Conservation (phyloP, 2,797 vertebrate genomes). For the Pristis pectinata region DNA sequence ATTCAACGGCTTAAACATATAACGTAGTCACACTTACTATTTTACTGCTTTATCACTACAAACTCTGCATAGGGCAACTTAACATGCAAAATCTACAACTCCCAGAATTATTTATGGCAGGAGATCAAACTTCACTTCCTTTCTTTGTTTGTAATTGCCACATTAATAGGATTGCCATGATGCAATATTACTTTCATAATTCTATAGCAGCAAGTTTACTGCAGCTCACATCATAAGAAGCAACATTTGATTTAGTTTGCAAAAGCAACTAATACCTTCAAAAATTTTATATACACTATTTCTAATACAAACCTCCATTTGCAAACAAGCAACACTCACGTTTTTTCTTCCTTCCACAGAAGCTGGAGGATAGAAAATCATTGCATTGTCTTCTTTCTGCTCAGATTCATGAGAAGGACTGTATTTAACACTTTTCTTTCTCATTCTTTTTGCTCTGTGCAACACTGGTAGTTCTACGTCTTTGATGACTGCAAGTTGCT, state of each 20-base stretch:
- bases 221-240: neutral
- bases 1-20: neutral
- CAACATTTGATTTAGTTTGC: neutral
- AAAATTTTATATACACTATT: neutral
- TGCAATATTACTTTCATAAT: neutral
- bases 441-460: slow-evolving; percentile 37
- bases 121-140: neutral
- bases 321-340: neutral
- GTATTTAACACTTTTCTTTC: slow-evolving; percentile 35
- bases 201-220: neutral
- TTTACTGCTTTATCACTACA: neutral
- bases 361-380: neutral
- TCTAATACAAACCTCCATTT: neutral
- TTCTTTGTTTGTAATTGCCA: neutral
- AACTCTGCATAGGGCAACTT: neutral
- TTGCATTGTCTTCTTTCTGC: slow-evolving; percentile 21
- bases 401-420: slow-evolving; percentile 32
- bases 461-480: neutral
- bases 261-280: neutral
- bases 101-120: neutral
- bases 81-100: neutral
- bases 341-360: neutral
- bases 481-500: neutral
- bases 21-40: no score
- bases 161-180: neutral